phyloP scores from a whole-genome alignment of 2,113 vertebrate species.

The Synodontis membranacea region DNA sequence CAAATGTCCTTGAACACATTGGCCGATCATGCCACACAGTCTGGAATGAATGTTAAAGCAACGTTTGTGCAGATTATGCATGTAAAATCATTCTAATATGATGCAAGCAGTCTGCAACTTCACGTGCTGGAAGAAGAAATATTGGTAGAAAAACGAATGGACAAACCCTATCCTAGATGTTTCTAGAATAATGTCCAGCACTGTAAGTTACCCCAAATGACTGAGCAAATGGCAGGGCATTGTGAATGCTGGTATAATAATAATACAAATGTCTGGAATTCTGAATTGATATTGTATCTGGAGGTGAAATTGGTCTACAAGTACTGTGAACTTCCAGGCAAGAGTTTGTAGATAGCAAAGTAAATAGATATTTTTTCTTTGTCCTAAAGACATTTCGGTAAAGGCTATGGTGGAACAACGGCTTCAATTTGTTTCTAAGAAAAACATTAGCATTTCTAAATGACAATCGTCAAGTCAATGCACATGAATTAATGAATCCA shows the following conservation, averaged over 20 bases:
- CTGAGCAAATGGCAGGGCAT: not conserved
- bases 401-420: no score
- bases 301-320: not conserved
- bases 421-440: no score
- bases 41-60: not conserved
- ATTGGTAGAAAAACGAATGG: not conserved
- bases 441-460: no score
- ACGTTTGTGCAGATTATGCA: conserved; percentile 23
- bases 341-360: no score
- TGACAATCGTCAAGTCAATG: no score
- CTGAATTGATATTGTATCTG: not conserved
- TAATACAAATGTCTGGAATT: no score
- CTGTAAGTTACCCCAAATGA: not conserved
- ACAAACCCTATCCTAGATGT: not conserved
- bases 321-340: no score
- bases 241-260: not conserved
- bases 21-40: not conserved
- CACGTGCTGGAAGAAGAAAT: not conserved
- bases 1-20: conserved; percentile 21
- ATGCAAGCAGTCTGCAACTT: not conserved
- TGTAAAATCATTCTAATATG: not conserved
- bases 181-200: not conserved
- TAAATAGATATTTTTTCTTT: no score
- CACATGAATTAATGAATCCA: no score
- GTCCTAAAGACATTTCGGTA: no score